phyloP scores from a whole-genome alignment of 2,113 vertebrate species.

The Ciconia boyciana region DNA sequence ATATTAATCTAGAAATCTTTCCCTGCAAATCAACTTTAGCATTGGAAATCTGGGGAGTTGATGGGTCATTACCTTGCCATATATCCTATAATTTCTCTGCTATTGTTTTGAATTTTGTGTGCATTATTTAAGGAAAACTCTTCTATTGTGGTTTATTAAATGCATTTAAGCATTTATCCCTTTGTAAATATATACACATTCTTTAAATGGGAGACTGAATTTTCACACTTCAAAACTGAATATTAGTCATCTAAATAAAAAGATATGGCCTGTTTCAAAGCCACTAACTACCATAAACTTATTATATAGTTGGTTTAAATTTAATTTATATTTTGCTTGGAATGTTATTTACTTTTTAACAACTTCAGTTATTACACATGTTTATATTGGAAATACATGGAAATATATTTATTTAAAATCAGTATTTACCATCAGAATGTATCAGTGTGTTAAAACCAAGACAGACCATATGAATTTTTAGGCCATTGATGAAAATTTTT shows the following conservation, averaged over 20 bases:
- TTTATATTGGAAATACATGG: background rate
- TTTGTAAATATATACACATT: background rate
- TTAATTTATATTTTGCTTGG: background rate
- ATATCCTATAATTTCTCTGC: background rate
- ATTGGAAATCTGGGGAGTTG: background rate
- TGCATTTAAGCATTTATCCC: background rate
- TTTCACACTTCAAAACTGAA: background rate
- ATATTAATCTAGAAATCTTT: background rate
- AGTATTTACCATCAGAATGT: background rate
- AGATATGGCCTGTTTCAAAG: background rate
- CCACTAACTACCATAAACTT: background rate
- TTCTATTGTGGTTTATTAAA: background rate
- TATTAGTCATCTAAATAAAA: background rate
- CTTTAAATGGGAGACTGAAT: background rate
- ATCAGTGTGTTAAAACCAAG: slow-evolving; percentile 7
- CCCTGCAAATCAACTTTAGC: background rate
- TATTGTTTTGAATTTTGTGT: background rate
- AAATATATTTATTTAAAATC: background rate
- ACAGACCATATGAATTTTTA: background rate
- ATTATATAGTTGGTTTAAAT: background rate
- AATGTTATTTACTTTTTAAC: background rate
- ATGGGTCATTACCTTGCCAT: background rate
- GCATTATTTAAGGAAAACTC: background rate
- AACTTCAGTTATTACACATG: background rate
- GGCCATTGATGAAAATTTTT: background rate